A percentile compares a stretch with the other conserved stretches of the same genome.
phyloP scores from a whole-genome alignment of 2,113 vertebrate species.

The Ancistrus triradiatus region DNA sequence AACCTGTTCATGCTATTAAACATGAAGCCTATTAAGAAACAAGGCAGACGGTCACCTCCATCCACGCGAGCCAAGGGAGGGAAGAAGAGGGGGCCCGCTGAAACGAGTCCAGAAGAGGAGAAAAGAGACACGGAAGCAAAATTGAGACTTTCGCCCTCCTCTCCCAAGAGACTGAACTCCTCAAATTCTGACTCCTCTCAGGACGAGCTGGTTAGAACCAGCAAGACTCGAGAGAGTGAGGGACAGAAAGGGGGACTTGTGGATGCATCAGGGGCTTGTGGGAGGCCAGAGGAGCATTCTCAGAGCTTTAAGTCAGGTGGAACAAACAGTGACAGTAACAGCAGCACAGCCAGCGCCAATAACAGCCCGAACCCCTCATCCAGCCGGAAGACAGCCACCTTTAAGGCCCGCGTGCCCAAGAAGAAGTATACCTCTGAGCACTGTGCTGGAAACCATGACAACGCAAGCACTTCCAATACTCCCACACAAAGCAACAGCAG shows the following conservation, averaged over 20 bases:
- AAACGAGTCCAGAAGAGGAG: conserved; percentile 59
- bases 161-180: conserved; percentile 57
- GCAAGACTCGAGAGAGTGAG: conserved; percentile 57
- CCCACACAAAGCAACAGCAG: conserved; percentile 43
- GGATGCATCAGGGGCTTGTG: conserved; percentile 40
- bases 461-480: conserved; percentile 50
- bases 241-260: conserved; percentile 37
- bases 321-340: conserved; percentile 66
- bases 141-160: conserved; percentile 58
- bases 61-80: conserved; percentile 80
- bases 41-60: conserved; percentile 70
- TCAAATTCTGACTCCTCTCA: conserved; percentile 60
- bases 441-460: conserved; percentile 61
- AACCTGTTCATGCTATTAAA: conserved; percentile 47
- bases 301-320: conserved; percentile 60
- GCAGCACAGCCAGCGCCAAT: conserved; percentile 66
- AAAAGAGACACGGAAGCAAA: conserved; percentile 62
- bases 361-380: conserved; percentile 72
- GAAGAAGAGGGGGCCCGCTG: conserved; percentile 65
- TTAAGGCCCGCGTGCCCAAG: conserved; percentile 84
- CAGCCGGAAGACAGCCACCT: conserved; percentile 85
- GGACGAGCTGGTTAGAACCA: conserved; percentile 47
- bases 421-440: conserved; percentile 86
- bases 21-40: conserved; percentile 86
- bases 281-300: conserved; percentile 54